These are phyloP conservation scores for Trimorus sp. DNA, from an alignment of 2,888 invertebrate genomes.

Conservation along the genomic window DNA sequence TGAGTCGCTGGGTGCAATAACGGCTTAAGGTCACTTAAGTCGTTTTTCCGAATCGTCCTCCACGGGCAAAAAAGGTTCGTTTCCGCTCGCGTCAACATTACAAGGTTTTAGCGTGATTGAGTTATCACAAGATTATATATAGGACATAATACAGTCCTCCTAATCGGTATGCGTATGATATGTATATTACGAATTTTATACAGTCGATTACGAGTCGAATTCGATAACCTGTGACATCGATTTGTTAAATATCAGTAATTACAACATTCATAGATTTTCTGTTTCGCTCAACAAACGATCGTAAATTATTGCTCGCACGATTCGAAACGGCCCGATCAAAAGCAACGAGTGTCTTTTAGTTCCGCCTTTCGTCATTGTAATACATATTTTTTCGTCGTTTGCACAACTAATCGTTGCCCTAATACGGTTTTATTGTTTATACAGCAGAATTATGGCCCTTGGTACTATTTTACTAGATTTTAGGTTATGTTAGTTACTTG, in stretches of 20 bases:
- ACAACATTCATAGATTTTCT: constrained; percentile 32
- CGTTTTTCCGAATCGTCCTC: no score
- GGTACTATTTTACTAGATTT: constrained; percentile 50
- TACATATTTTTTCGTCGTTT: constrained; percentile 12
- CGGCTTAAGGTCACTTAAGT: no score
- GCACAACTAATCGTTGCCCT: constrained; percentile 36
- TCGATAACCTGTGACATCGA: no score
- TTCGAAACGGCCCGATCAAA: constrained; percentile 21
- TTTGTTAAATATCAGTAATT: constrained; percentile 17
- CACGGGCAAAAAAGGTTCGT: neutral
- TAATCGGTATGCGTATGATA: no score
- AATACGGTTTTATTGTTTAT: constrained; percentile 58
- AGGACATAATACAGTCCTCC: no score
- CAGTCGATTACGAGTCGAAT: no score
- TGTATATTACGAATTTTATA: no score
- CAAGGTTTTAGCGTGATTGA: constrained; percentile 25
- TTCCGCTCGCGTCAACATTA: constrained; percentile 41
- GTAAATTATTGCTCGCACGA: constrained; percentile 30
- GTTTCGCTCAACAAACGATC: constrained; percentile 18
- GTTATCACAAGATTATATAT: constrained; percentile 26
- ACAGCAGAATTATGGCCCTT: constrained; percentile 54
- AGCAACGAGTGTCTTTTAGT: constrained; percentile 10
- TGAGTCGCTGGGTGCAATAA: no score
- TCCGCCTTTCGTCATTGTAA: constrained; percentile 7
- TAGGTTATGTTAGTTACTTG: constrained; percentile 29